These are phyloP conservation scores for Selene dorsalis DNA, from an alignment of 2,797 vertebrate genomes.

Conservation along the genomic window DNA sequence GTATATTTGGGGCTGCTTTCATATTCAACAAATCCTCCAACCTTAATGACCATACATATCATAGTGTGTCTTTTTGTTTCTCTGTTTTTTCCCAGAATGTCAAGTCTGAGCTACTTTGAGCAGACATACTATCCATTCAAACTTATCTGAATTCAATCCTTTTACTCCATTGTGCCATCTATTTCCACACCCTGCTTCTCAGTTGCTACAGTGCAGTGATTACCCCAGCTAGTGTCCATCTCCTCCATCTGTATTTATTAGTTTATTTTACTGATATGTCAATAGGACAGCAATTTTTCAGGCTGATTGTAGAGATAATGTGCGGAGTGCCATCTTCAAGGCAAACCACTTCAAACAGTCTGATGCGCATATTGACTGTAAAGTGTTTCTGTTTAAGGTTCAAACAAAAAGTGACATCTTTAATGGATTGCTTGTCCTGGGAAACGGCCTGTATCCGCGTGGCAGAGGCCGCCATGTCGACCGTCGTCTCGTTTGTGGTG, in stretches of 20 bases:
- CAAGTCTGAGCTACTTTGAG: not conserved
- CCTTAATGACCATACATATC: not conserved
- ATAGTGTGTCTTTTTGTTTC: not conserved
- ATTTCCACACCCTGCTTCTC: not conserved
- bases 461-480: not conserved
- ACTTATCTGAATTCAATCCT: not conserved
- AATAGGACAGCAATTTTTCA: not conserved
- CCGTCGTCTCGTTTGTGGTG: not conserved
- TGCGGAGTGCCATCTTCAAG: not conserved
- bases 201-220: not conserved
- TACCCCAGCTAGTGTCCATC: no score
- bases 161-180: no score
- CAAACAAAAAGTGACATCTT: not conserved
- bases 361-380: not conserved
- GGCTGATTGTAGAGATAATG: not conserved
- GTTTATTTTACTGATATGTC: not conserved
- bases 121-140: not conserved
- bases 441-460: not conserved
- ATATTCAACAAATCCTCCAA: not conserved
- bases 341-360: not conserved
- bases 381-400: not conserved
- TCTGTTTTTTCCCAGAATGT: not conserved
- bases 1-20: conserved; percentile 13
- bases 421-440: not conserved
- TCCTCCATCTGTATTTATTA: not conserved